A percentile compares a stretch with the other conserved stretches of the same genome.
These are phyloP conservation scores for Cyanoramphus novaezelandiae DNA, from an alignment of 2,113 vertebrate species.

Conservation along the genomic window DNA sequence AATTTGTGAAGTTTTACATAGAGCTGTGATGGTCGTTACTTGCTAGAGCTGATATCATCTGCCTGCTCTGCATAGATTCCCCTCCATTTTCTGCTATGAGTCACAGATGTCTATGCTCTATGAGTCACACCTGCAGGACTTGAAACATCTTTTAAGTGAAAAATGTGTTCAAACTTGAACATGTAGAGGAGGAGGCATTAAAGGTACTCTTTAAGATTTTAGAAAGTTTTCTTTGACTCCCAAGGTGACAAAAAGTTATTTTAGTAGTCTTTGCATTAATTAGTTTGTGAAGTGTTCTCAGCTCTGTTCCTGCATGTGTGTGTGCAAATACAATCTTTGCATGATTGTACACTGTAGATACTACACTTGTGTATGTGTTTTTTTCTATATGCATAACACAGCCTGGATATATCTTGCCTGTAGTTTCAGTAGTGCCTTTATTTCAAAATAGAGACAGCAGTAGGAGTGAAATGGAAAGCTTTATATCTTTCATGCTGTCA, in stretches of 20 bases:
- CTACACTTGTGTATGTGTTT: background rate
- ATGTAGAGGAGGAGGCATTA: background rate
- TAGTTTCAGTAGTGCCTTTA: background rate
- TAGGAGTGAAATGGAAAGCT: background rate
- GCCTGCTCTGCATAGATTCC: conserved; percentile 43
- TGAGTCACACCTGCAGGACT: conserved; percentile 70
- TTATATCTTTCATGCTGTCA: background rate
- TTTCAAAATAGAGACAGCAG: background rate
- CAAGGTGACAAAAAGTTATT: background rate
- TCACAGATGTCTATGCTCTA: conserved; percentile 66
- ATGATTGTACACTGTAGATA: background rate
- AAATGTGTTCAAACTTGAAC: conserved; percentile 65
- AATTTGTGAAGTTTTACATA: conserved; percentile 54
- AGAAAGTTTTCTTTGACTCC: background rate
- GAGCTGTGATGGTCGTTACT: conserved; percentile 26
- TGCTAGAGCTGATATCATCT: conserved; percentile 61
- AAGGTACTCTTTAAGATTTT: background rate
- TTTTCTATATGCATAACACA: rapidly evolving
- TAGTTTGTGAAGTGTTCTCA: background rate
- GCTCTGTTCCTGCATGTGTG: background rate
- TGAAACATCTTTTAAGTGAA: conserved; percentile 48
- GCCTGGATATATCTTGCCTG: background rate
- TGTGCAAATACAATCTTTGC: background rate
- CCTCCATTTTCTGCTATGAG: conserved; percentile 41
- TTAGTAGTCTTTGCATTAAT: background rate